Evolutionary conservation across 2,113 vertebrate species (phyloP).

Genomic region (Hemiscyllium ocellatum): DNA sequence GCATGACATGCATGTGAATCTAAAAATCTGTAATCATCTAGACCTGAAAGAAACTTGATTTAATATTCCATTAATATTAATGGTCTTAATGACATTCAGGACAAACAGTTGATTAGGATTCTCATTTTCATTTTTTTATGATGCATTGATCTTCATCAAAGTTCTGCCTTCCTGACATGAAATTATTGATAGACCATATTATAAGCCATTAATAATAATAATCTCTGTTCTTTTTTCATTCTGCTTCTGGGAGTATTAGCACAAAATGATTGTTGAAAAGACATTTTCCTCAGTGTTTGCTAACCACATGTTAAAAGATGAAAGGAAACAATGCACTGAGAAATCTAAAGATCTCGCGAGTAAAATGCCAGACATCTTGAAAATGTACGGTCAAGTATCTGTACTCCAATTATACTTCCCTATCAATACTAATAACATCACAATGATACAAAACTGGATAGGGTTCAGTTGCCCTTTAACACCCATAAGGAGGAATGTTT

Average conservation of each 20-base stretch:
- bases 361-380: neutral
- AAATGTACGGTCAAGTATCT: neutral
- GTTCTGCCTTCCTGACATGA: constrained; percentile 8
- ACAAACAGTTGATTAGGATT: constrained; percentile 27
- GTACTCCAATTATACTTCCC: neutral
- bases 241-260: neutral
- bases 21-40: neutral
- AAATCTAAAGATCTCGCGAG: neutral
- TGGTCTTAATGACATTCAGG: constrained; percentile 21
- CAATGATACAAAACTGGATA: neutral
- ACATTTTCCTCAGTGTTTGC: neutral
- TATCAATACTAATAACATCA: neutral
- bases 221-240: neutral
- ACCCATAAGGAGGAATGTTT: neutral
- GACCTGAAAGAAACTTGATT: constrained; percentile 19
- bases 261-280: neutral
- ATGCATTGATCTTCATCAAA: constrained; percentile 25
- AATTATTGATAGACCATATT: neutral
- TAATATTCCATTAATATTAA: constrained; percentile 32
- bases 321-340: neutral
- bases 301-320: neutral
- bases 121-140: constrained; percentile 21
- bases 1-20: neutral
- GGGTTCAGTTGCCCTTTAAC: neutral
- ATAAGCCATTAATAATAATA: constrained; percentile 1